Evolutionary conservation across 2,797 vertebrate species (phyloP).

Genomic region (Thalassophryne amazonica): DNA sequence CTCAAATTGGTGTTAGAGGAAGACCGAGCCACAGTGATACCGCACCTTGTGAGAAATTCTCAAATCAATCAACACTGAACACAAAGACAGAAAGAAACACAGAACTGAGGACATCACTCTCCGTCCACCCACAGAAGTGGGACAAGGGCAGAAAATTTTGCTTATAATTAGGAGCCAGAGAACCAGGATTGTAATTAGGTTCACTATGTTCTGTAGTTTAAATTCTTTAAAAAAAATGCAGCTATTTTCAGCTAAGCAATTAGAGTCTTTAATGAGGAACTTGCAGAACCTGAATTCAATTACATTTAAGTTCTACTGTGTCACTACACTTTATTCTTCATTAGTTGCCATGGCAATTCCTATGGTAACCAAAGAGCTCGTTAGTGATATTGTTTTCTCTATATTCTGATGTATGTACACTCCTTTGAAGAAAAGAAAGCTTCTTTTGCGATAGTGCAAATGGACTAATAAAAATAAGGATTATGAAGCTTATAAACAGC

Average conservation of each 20-base stretch:
- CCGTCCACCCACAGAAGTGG: too few relatives aligned
- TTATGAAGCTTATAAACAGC: conserved; percentile 3
- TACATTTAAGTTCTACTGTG: conserved; percentile 35
- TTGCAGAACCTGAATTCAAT: conserved; percentile 39
- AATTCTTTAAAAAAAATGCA: conserved; percentile 16
- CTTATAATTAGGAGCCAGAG: conserved; percentile 19
- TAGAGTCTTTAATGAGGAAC: conserved; percentile 38
- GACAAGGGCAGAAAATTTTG: too few relatives aligned
- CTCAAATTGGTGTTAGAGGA: too few relatives aligned
- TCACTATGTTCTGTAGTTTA: conserved; percentile 20
- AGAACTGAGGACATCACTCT: too few relatives aligned
- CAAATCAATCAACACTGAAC: too few relatives aligned
- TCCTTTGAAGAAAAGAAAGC: conserved; percentile 35
- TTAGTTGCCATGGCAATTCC: conserved; percentile 52
- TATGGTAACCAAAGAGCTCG: conserved; percentile 46
- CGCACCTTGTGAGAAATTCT: too few relatives aligned
- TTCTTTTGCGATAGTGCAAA: conserved; percentile 36
- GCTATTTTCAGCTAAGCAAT: conserved; percentile 34
- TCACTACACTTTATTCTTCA: conserved; percentile 25
- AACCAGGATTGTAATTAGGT: conserved; percentile 23
- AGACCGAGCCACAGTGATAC: too few relatives aligned
- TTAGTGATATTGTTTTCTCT: conserved; percentile 35
- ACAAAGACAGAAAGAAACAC: too few relatives aligned
- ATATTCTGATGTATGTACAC: conserved; percentile 24
- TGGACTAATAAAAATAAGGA: conserved; percentile 39